phyloP scores from a whole-genome alignment of 2,113 vertebrate species.

The Malurus alboscapulatus region DNA sequence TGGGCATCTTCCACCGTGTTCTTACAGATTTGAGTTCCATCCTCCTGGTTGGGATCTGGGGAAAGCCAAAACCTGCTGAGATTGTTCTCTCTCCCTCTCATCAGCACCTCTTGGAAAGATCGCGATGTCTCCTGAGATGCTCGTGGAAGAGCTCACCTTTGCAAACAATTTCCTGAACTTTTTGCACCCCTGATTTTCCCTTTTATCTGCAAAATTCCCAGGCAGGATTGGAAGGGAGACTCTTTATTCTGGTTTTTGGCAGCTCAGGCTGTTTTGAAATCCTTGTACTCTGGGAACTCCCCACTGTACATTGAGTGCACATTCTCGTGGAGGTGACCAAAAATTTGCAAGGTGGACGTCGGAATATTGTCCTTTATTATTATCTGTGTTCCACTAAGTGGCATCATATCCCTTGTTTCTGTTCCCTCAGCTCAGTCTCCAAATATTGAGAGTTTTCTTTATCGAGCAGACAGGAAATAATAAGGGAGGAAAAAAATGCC shows the following conservation, averaged over 20 bases:
- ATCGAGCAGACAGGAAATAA: background rate
- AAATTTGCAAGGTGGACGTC: background rate
- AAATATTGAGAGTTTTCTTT: background rate
- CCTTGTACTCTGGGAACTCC: background rate
- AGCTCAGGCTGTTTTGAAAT: background rate
- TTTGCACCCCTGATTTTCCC: background rate
- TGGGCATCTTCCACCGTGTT: background rate
- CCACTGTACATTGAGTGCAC: background rate
- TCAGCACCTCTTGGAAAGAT: background rate
- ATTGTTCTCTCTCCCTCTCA: background rate
- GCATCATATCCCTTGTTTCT: conserved; percentile 60
- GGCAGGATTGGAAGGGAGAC: background rate
- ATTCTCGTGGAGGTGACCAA: accelerated
- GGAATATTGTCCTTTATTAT: background rate
- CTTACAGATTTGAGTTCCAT: background rate
- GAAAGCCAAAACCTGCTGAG: background rate
- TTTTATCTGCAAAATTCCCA: background rate
- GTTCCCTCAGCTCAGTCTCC: background rate
- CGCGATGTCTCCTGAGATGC: background rate
- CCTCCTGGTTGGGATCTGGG: background rate
- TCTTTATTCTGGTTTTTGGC: background rate
- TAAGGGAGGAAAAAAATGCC: background rate
- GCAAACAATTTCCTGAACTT: background rate
- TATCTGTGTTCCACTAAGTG: conserved; percentile 55
- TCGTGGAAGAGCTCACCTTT: background rate